These are phyloP conservation scores for Macrobrachium nipponense DNA, from an alignment of 1,140 invertebrate species.

Conservation along the genomic window DNA sequence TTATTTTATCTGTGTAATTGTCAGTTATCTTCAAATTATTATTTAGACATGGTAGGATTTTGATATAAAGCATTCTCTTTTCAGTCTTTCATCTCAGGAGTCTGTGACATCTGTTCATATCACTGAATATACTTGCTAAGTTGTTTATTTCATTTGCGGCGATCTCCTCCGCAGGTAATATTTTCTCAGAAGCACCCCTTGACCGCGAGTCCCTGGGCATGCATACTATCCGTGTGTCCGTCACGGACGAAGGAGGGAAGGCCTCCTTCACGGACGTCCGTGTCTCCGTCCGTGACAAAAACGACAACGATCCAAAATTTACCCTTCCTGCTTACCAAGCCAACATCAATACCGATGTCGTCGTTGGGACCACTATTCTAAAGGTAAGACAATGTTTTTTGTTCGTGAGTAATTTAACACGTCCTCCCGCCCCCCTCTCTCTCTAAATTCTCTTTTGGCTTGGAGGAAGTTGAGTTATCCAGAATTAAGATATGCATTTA, in stretches of 20 bases:
- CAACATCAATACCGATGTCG: conserved; percentile 71
- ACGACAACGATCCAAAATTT: conserved; percentile 89
- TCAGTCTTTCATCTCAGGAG: too few relatives aligned
- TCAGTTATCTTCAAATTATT: too few relatives aligned
- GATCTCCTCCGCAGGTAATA: conserved; percentile 74
- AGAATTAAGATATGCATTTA: too few relatives aligned
- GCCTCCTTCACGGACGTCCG: conserved; percentile 83
- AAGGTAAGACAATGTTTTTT: conserved; percentile 31
- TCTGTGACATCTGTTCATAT: too few relatives aligned
- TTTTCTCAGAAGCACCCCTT: conserved; percentile 76
- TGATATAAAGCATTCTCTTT: too few relatives aligned
- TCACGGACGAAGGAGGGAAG: conserved; percentile 85
- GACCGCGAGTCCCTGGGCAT: conserved; percentile 73
- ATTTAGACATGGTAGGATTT: too few relatives aligned
- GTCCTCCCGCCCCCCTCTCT: background rate
- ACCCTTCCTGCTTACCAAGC: conserved; percentile 83
- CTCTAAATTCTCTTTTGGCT: background rate
- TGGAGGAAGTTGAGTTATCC: too few relatives aligned
- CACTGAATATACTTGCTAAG: too few relatives aligned
- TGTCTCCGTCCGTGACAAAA: conserved; percentile 84
- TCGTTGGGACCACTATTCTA: conserved; percentile 47
- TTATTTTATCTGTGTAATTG: too few relatives aligned
- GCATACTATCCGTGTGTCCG: conserved; percentile 85
- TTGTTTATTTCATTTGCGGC: too few relatives aligned
- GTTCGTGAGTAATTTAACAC: background rate